Conservation (phyloP, 2,797 vertebrate genomes). For the Petrocephalus schoutedeni region DNA sequence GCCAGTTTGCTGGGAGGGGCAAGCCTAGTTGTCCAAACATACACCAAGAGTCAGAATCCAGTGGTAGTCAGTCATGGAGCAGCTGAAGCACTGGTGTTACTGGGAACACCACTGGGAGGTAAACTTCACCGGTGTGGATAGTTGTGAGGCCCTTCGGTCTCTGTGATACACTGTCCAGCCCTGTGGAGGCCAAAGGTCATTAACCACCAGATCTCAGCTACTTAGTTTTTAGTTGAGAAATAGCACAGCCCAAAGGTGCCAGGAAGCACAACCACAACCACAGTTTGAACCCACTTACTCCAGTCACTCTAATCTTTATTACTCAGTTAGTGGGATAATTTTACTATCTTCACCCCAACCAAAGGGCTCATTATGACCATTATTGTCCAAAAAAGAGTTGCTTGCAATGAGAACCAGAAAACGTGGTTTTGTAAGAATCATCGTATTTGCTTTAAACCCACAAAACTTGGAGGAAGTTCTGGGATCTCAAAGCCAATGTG, state of each 20-base stretch:
- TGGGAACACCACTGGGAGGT: not conserved
- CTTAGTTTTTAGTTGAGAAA: not conserved
- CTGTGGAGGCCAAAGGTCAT: not conserved
- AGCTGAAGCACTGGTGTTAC: not conserved
- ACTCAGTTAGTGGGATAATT: not conserved
- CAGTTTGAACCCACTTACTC: not conserved
- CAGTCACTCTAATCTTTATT: not conserved
- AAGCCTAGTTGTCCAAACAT: not conserved
- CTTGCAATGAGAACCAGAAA: not conserved
- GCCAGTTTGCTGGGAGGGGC: no score
- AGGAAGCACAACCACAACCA: not conserved
- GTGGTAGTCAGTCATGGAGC: not conserved
- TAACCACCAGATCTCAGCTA: not conserved
- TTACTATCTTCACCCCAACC: not conserved
- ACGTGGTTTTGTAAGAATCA: not conserved
- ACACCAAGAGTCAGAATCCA: not conserved
- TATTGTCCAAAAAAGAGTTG: not conserved
- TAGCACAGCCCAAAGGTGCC: not conserved
- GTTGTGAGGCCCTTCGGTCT: not conserved
- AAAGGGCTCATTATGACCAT: not conserved
- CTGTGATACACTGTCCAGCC: not conserved
- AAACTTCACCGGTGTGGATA: not conserved
- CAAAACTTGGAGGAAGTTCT: not conserved
- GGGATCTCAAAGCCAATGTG: not conserved
- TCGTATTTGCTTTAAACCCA: not conserved